Percentiles rank a stretch among this genome's conserved stretches.
Conservation (phyloP, 2,888 invertebrate species). For the Euplexia lucipara region DNA sequence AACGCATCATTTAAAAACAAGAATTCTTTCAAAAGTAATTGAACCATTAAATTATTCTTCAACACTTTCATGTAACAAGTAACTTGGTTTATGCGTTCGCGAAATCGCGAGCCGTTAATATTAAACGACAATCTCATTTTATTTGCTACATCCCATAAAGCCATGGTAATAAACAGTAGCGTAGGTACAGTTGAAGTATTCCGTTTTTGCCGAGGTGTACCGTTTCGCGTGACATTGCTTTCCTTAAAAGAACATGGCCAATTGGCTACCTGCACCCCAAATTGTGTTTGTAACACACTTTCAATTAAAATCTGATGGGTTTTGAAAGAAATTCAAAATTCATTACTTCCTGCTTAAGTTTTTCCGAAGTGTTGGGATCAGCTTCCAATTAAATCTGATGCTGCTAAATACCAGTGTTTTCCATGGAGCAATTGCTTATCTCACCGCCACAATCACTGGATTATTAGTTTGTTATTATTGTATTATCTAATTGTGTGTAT, state of each 20-base stretch:
- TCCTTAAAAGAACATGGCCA: conserved; percentile 58
- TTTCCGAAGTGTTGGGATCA: too few relatives aligned
- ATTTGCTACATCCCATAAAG: conserved; percentile 22
- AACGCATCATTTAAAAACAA: not conserved
- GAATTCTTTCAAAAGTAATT: not conserved
- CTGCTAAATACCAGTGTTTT: too few relatives aligned
- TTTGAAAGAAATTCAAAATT: too few relatives aligned
- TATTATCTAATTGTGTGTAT: too few relatives aligned
- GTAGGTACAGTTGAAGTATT: conserved; percentile 44
- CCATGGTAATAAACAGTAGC: conserved; percentile 31
- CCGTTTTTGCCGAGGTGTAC: conserved; percentile 42
- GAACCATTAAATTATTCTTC: not conserved
- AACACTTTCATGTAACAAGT: not conserved
- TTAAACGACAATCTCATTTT: conserved; percentile 22
- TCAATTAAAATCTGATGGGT: too few relatives aligned
- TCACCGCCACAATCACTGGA: too few relatives aligned
- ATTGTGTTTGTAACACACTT: too few relatives aligned
- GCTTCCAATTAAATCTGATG: too few relatives aligned
- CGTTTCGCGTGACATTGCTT: conserved; percentile 58
- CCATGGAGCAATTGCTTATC: too few relatives aligned
- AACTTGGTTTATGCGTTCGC: not conserved
- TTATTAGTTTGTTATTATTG: too few relatives aligned
- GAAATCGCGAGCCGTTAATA: conserved; percentile 12
- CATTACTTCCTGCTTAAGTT: too few relatives aligned
- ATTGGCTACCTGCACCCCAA: conserved; percentile 48